A percentile compares a stretch with the other conserved stretches of the same genome.
Conservation (phyloP, 2,888 invertebrate species). For the Sarcophaga carnaria region DNA sequence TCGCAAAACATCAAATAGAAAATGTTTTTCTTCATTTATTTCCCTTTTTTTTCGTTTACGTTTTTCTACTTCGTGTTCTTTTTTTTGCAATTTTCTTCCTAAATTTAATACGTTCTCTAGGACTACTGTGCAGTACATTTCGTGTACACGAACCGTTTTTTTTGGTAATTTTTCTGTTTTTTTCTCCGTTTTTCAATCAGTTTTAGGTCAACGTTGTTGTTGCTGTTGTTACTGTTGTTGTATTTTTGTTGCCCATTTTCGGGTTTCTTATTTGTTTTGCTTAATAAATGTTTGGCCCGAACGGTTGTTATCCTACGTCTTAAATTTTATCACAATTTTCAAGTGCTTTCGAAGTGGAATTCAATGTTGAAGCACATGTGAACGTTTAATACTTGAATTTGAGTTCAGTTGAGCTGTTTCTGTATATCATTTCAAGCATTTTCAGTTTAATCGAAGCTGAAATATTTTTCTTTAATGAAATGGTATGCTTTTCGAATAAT, state of each 20-base stretch:
- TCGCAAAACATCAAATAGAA: neutral
- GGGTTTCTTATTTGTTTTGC: neutral
- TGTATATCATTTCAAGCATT: neutral
- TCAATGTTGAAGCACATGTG: conserved; percentile 9
- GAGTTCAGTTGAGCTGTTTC: neutral
- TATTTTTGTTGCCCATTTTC: neutral
- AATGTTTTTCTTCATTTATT: neutral
- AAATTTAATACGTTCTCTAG: neutral
- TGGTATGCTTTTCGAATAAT: no score
- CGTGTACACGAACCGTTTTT: neutral
- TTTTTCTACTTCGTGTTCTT: neutral
- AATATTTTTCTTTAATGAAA: no score
- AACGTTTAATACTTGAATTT: neutral
- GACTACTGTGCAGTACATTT: neutral
- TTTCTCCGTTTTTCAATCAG: neutral
- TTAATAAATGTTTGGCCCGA: conserved; percentile 18
- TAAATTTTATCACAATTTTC: conserved; percentile 13
- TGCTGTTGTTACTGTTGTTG: neutral
- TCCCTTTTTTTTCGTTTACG: neutral
- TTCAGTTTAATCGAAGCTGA: neutral
- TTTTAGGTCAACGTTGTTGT: conserved; percentile 15
- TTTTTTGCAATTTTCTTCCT: neutral
- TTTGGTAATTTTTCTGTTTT: neutral
- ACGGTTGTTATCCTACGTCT: conserved; percentile 11
- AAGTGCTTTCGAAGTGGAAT: neutral